A percentile compares a stretch with the other conserved stretches of the same genome.
Evolutionary conservation across 1,140 invertebrate genomes (phyloP).

Genomic region (Aricia agestis): DNA sequence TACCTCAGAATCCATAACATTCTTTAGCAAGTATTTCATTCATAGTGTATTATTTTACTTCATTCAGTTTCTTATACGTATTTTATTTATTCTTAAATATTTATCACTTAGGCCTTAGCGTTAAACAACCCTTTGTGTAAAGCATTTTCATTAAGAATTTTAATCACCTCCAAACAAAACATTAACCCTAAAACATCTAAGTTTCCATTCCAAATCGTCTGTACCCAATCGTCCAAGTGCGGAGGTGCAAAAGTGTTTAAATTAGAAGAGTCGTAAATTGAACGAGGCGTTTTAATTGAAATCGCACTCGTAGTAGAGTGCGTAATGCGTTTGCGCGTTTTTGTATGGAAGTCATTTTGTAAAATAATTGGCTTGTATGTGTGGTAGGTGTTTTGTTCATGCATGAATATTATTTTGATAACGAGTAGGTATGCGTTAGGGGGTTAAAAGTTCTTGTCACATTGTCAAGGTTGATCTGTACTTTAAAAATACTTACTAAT

Average conservation of each 20-base stretch:
- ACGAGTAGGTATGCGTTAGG: too few relatives aligned
- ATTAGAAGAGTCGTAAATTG: slow-evolving; percentile 64
- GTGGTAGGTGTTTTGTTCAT: background rate
- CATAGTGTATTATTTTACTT: too few relatives aligned
- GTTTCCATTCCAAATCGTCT: slow-evolving; percentile 16
- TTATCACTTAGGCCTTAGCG: too few relatives aligned
- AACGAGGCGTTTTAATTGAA: slow-evolving; percentile 68
- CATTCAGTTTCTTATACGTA: too few relatives aligned
- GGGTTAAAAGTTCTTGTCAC: too few relatives aligned
- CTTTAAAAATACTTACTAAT: too few relatives aligned
- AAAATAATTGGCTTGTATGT: slow-evolving; percentile 17
- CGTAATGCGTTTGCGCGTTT: slow-evolving; percentile 40
- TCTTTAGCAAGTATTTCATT: too few relatives aligned
- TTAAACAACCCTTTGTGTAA: too few relatives aligned
- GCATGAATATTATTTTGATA: background rate
- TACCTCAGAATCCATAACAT: too few relatives aligned
- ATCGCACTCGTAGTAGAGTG: slow-evolving; percentile 62
- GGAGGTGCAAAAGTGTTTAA: slow-evolving; percentile 57
- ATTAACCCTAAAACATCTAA: background rate
- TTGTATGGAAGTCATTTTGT: slow-evolving; percentile 33
- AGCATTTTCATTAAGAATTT: background rate
- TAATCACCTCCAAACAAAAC: background rate
- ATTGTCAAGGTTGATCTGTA: too few relatives aligned
- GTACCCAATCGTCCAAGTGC: slow-evolving; percentile 33
- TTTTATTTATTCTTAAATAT: too few relatives aligned